These are phyloP conservation scores for Epirrita christyi DNA, from an alignment of 2,888 invertebrate species.

Conservation along the genomic window DNA sequence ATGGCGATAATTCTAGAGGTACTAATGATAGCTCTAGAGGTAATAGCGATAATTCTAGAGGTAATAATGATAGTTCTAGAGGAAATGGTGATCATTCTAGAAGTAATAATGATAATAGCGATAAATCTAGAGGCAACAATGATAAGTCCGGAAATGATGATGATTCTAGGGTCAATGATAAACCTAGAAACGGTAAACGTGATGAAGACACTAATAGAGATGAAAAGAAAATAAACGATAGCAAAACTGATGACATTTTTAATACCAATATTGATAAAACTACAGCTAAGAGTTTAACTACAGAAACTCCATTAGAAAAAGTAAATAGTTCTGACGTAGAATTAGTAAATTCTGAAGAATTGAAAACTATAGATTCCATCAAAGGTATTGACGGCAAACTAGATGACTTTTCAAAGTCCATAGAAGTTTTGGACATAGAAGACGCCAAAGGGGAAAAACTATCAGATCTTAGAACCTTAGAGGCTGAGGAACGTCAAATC, in stretches of 20 bases:
- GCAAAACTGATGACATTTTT: conserved; percentile 48
- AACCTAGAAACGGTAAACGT: conserved; percentile 20
- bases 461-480: conserved; percentile 68
- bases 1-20: background rate
- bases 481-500: conserved; percentile 79
- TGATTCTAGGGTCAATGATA: conserved; percentile 33
- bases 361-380: conserved; percentile 54
- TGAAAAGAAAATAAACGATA: conserved; percentile 65
- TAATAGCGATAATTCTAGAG: conserved; percentile 3
- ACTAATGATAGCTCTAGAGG: conserved; percentile 4
- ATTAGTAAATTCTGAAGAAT: conserved; percentile 49
- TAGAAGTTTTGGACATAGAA: conserved; percentile 77
- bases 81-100: too few relatives aligned
- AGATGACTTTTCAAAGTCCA: conserved; percentile 69
- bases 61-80: conserved; percentile 1
- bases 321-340: conserved; percentile 55
- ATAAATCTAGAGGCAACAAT: conserved; percentile 3
- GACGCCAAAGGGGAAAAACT: conserved; percentile 68
- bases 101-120: background rate
- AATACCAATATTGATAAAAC: conserved; percentile 45
- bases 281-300: conserved; percentile 34
- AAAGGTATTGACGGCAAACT: conserved; percentile 77
- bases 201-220: conserved; percentile 46
- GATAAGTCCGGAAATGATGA: conserved; percentile 33
- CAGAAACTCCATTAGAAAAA: conserved; percentile 42